These are phyloP conservation scores for Drosophila kikkawai DNA, from an alignment of 1,140 invertebrate species.

Conservation along the genomic window DNA sequence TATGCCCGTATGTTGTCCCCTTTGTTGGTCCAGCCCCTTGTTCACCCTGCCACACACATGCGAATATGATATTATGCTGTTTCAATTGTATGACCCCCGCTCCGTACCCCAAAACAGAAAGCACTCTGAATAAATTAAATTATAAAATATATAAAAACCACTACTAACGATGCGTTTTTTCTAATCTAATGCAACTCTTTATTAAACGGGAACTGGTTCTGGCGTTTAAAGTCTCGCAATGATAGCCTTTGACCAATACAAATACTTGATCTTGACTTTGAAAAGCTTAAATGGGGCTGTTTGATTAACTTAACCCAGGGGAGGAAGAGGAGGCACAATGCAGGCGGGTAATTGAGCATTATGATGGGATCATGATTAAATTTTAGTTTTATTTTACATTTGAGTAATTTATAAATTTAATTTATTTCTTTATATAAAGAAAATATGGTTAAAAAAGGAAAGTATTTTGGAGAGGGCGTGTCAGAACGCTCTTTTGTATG, in stretches of 20 bases:
- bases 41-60: conserved; percentile 32
- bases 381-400: background rate
- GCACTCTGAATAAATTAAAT: conserved; percentile 78
- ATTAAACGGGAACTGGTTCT: conserved; percentile 5
- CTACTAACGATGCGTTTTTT: conserved; percentile 15
- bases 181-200: conserved; percentile 8
- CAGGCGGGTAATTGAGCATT: background rate
- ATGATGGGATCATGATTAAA: background rate
- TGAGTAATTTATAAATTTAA: background rate
- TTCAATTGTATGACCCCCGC: conserved; percentile 49
- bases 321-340: background rate
- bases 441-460: background rate
- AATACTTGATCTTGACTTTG: conserved; percentile 18
- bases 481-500: too few species aligned
- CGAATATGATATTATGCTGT: conserved; percentile 71
- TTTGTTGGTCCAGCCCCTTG: conserved; percentile 25
- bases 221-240: background rate
- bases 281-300: background rate
- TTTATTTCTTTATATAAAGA: background rate
- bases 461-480: background rate
- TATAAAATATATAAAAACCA: conserved; percentile 61
- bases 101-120: conserved; percentile 42
- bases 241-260: conserved; percentile 27
- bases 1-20: conserved; percentile 63
- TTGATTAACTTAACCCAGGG: background rate